phyloP scores from a whole-genome alignment of 2,113 vertebrate species.

The Vicugna pacos region DNA sequence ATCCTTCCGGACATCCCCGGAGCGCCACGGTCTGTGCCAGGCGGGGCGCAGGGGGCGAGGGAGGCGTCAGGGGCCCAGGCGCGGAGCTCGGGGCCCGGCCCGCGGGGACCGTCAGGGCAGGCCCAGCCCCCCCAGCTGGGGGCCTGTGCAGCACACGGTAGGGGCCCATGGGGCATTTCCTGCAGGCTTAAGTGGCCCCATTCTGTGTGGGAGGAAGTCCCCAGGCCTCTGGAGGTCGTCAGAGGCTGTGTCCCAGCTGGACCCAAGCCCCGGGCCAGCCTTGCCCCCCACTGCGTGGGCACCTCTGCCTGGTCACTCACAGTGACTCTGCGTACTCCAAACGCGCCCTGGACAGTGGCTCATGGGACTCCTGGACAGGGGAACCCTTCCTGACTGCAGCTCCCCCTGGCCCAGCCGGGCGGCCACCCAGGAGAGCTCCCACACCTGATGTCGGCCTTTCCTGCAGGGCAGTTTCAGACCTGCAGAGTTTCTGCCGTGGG shows the following conservation, averaged over 20 bases:
- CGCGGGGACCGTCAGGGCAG: no score
- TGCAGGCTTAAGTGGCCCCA: rapidly evolving
- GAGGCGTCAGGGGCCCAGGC: background rate
- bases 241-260: background rate
- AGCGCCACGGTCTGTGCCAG: background rate
- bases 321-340: background rate
- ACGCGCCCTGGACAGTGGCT: rapidly evolving
- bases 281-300: rapidly evolving
- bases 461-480: rapidly evolving
- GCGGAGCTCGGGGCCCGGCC: rapidly evolving
- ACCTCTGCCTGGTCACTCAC: rapidly evolving
- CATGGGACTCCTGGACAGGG: background rate
- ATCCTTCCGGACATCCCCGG: conserved; percentile 20
- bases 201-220: rapidly evolving
- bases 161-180: rapidly evolving
- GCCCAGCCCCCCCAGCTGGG: background rate
- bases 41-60: rapidly evolving
- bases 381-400: background rate
- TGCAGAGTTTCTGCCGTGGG: rapidly evolving
- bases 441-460: rapidly evolving
- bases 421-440: background rate
- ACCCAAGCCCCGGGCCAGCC: rapidly evolving
- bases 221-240: background rate
- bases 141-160: rapidly evolving
- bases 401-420: rapidly evolving